phyloP scores from a whole-genome alignment of 2,113 vertebrate species.

The Paradoxurus hermaphroditus region DNA sequence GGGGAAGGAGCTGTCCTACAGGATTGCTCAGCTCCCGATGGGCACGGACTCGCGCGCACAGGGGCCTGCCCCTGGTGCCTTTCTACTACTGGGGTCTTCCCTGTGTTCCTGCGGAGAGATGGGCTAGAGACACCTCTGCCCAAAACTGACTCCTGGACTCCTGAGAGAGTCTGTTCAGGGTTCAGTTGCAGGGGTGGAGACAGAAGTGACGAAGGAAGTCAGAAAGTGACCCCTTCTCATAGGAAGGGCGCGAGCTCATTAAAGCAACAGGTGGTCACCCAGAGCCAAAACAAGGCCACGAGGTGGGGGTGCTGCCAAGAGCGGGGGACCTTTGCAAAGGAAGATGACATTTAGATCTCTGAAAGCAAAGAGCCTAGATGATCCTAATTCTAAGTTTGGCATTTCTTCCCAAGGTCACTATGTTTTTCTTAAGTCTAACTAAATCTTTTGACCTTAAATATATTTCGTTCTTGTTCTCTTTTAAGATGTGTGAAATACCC shows the following conservation, averaged over 20 bases:
- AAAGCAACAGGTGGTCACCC: neutral
- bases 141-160: neutral
- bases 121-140: neutral
- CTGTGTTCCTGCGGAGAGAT: neutral
- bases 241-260: neutral
- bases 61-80: neutral
- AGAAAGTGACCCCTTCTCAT: neutral
- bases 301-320: neutral
- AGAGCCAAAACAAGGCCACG: neutral
- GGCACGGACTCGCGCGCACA: neutral
- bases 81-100: neutral
- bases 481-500: neutral
- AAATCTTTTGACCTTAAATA: slow-evolving; percentile 59
- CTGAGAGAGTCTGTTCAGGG: neutral
- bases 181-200: neutral
- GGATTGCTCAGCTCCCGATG: rapidly evolving
- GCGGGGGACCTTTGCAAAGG: neutral
- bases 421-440: slow-evolving; percentile 49
- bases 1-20: neutral
- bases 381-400: neutral
- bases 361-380: neutral
- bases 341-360: slow-evolving; percentile 33
- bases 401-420: slow-evolving; percentile 39
- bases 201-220: neutral
- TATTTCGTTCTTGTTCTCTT: neutral